Conservation (phyloP, 1,140 invertebrate species). For the Eciton burchellii region DNA sequence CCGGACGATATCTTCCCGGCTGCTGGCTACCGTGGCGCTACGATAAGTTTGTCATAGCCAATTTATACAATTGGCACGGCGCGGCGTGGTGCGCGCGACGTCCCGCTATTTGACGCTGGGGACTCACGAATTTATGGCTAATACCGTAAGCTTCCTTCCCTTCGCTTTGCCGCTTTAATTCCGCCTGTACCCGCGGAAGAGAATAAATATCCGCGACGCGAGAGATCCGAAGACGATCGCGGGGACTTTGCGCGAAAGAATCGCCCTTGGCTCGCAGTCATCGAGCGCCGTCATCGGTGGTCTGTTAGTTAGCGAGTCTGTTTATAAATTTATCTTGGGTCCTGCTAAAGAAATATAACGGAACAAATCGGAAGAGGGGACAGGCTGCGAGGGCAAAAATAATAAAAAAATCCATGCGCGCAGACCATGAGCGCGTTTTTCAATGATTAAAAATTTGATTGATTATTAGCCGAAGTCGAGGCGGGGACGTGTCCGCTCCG, state of each 20-base stretch:
- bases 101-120: conserved; percentile 82
- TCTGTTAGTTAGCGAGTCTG: no score
- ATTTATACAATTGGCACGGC: conserved; percentile 84
- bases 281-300: no score
- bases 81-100: conserved; percentile 58
- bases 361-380: no score
- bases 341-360: no score
- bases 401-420: background rate
- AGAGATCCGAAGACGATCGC: background rate
- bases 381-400: no score
- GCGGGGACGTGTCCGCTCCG: conserved; percentile 33
- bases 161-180: conserved; percentile 27
- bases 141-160: conserved; percentile 62
- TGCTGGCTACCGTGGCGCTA: conserved; percentile 32
- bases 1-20: background rate
- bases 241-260: no score
- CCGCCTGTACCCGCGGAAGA: background rate
- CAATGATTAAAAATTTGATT: background rate
- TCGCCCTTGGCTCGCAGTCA: no score
- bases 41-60: conserved; percentile 86
- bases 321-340: no score
- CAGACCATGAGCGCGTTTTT: background rate
- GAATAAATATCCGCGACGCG: conserved; percentile 9
- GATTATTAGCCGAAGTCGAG: background rate
- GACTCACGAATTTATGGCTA: conserved; percentile 83